Conservation (phyloP, 2,888 invertebrate genomes). For the Corbicula japonica region DNA sequence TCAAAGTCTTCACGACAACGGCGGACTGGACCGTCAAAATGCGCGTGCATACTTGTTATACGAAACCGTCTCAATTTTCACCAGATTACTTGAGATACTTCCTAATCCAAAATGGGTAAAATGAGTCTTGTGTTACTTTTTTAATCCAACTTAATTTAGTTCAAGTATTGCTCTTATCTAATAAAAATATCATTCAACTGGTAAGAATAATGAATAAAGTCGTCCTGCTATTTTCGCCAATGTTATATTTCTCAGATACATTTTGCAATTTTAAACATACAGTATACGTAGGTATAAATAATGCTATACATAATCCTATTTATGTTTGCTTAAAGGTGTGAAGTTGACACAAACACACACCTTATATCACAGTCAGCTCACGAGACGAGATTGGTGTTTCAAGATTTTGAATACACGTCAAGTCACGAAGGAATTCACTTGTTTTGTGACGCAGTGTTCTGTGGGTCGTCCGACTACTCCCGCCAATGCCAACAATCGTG, state of each 20-base stretch:
- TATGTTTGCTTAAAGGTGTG: constrained; percentile 59
- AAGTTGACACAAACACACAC: constrained; percentile 58
- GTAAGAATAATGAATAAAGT: no score
- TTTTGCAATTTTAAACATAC: no score
- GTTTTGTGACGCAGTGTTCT: constrained; percentile 67
- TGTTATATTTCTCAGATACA: no score
- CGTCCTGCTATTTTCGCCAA: no score
- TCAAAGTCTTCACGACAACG: constrained; percentile 45
- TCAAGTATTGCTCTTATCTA: no score
- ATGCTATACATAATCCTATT: no score
- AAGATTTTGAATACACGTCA: constrained; percentile 68
- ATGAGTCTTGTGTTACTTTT: no score
- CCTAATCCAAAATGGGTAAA: constrained; percentile 53
- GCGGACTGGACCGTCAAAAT: constrained; percentile 52
- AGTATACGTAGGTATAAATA: no score
- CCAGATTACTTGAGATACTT: constrained; percentile 40
- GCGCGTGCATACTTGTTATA: constrained; percentile 52
- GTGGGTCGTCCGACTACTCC: constrained; percentile 58
- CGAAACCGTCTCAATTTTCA: constrained; percentile 35
- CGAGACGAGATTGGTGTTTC: constrained; percentile 67
- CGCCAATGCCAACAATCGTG: constrained; percentile 61
- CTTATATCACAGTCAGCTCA: constrained; percentile 64
- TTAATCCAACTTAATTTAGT: no score
- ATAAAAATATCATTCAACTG: no score
- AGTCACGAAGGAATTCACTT: constrained; percentile 63